Evolutionary conservation across 2,888 invertebrate genomes (phyloP).

Genomic region (Petrolisthes manimaculis): DNA sequence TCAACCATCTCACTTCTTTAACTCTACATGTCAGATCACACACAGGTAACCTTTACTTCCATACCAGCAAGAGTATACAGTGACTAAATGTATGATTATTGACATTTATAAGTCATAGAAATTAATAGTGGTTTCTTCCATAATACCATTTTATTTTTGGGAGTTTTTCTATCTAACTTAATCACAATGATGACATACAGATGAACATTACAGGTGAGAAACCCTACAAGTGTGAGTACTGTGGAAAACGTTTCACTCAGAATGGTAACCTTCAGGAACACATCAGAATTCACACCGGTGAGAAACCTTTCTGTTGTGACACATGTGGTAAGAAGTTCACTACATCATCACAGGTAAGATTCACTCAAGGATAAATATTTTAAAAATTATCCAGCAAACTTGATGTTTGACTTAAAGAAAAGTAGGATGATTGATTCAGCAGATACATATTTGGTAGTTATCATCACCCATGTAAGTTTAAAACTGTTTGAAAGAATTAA

Average conservation of each 20-base stretch:
- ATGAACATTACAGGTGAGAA: conserved; percentile 71
- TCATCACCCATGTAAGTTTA: too few relatives aligned
- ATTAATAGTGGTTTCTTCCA: neutral
- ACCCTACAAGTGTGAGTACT: conserved; percentile 78
- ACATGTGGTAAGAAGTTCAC: conserved; percentile 60
- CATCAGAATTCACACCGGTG: conserved; percentile 70
- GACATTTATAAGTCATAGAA: too few relatives aligned
- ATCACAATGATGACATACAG: neutral
- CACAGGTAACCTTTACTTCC: conserved; percentile 67
- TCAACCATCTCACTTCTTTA: conserved; percentile 83
- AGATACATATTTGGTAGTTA: too few relatives aligned
- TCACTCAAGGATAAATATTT: neutral
- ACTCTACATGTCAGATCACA: conserved; percentile 78
- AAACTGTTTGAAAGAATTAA: too few relatives aligned
- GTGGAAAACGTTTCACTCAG: conserved; percentile 82
- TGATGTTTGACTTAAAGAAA: too few relatives aligned
- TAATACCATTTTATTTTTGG: neutral
- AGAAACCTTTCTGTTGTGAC: conserved; percentile 77
- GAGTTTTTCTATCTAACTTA: neutral
- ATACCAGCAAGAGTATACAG: too few relatives aligned
- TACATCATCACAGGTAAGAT: conserved; percentile 58
- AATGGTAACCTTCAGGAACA: conserved; percentile 84
- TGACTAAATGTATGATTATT: too few relatives aligned
- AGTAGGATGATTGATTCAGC: too few relatives aligned
- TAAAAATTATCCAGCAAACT: too few relatives aligned